These are phyloP conservation scores for Antheraea yamamai DNA, from an alignment of 2,888 invertebrate species.

Conservation along the genomic window DNA sequence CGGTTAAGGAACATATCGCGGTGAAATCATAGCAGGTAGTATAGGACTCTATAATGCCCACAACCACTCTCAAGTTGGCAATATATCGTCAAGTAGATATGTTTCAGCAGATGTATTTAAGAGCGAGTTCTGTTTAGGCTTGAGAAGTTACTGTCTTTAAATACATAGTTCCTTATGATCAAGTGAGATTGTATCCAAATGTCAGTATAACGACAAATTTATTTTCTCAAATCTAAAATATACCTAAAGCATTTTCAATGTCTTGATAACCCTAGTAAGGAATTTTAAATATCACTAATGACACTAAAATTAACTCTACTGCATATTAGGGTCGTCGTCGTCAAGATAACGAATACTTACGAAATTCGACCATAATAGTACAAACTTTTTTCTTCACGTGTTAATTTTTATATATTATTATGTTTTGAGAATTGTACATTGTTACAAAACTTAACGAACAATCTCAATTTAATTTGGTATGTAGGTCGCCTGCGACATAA, in stretches of 20 bases:
- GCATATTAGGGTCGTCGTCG: neutral
- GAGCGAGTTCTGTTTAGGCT: neutral
- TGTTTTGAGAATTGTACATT: too few species aligned
- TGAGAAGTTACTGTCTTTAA: neutral
- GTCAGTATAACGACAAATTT: neutral
- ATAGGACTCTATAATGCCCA: neutral
- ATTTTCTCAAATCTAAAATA: neutral
- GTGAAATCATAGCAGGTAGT: neutral
- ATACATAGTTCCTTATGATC: neutral
- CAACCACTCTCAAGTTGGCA: neutral
- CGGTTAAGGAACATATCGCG: neutral
- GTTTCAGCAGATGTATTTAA: neutral
- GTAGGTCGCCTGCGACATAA: too few species aligned
- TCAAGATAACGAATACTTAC: neutral
- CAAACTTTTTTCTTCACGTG: too few species aligned
- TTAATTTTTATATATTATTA: too few species aligned
- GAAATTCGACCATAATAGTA: too few species aligned
- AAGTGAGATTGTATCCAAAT: neutral
- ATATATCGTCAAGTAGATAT: neutral
- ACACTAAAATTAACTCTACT: neutral
- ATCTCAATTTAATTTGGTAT: too few species aligned
- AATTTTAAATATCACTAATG: neutral
- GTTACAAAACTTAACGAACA: too few species aligned
- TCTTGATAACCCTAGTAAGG: neutral
- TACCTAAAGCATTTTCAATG: neutral